A percentile compares a stretch with the other conserved stretches of the same genome.
These are phyloP conservation scores for Trididemnum nubilum DNA, from an alignment of 23 tunicate species.

Conservation along the genomic window DNA sequence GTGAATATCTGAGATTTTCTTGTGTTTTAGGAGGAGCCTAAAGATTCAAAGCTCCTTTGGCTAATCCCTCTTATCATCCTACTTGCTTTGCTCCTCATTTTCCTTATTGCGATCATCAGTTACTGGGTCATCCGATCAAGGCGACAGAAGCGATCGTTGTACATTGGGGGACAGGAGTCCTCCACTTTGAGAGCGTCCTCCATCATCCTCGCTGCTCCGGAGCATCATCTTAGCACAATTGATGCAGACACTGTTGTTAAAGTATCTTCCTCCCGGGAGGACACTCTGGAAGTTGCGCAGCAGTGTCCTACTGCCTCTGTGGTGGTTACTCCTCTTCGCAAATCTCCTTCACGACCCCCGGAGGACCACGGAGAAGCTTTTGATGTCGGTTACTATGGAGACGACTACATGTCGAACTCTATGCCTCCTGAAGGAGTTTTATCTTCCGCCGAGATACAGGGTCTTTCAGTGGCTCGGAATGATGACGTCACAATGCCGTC, in stretches of 20 bases:
- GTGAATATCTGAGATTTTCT: no score
- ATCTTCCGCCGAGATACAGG: conserved; percentile 16
- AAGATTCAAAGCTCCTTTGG: conserved; percentile 28
- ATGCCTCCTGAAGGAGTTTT: conserved; percentile 56
- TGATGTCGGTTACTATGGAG: conserved; percentile 32
- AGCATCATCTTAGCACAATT: conserved; percentile 15
- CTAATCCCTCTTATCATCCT: conserved; percentile 49
- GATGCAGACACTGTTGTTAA: conserved; percentile 45
- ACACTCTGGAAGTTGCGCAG: conserved; percentile 17
- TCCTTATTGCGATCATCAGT: conserved; percentile 23
- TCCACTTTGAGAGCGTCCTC: conserved; percentile 24
- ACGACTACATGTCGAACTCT: conserved; percentile 48
- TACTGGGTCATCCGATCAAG: not conserved
- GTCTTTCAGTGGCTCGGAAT: not conserved
- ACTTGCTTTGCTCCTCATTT: conserved; percentile 16
- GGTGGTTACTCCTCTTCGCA: conserved; percentile 50
- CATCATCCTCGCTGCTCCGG: not conserved
- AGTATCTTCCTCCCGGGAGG: conserved; percentile 35
- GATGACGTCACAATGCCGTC: not conserved
- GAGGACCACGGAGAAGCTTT: not conserved
- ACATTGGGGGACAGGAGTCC: conserved; percentile 48
- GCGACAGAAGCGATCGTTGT: not conserved
- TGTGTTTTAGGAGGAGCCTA: no score
- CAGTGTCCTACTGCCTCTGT: conserved; percentile 61
- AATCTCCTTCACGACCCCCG: not conserved